Percentiles rank a stretch among this genome's conserved stretches.
Conservation (phyloP, 2,797 vertebrate species). For the Sciurus vulgaris region DNA sequence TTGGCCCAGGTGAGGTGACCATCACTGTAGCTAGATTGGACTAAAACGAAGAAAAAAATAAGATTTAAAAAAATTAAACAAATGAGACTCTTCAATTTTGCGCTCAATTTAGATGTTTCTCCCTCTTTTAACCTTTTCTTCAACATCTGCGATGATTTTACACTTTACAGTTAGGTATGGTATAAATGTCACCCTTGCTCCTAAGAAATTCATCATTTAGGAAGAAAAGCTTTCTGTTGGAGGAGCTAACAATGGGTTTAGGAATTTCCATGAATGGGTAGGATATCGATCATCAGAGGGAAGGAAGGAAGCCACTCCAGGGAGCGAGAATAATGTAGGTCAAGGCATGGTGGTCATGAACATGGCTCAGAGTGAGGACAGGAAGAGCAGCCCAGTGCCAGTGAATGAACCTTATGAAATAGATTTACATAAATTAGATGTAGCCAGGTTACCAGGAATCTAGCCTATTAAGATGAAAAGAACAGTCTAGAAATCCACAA, state of each 20-base stretch:
- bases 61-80: neutral
- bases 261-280: neutral
- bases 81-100: slow-evolving; percentile 21
- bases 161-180: neutral
- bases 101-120: neutral
- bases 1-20: slow-evolving; percentile 96
- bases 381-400: neutral
- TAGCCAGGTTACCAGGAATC: neutral
- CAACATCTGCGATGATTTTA: neutral
- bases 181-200: neutral
- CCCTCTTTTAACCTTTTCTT: neutral
- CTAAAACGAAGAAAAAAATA: slow-evolving; percentile 86
- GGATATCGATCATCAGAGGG: neutral
- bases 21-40: slow-evolving; percentile 92
- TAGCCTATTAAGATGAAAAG: neutral
- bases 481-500: neutral
- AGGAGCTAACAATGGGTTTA: neutral
- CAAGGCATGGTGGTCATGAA: neutral
- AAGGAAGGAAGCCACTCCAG: neutral
- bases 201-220: neutral
- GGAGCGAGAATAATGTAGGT: neutral
- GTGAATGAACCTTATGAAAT: neutral
- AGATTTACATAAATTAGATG: neutral
- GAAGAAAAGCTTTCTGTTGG: neutral
- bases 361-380: neutral